Evolutionary conservation across 2,797 vertebrate genomes (phyloP).

Genomic region (Platalea minor): DNA sequence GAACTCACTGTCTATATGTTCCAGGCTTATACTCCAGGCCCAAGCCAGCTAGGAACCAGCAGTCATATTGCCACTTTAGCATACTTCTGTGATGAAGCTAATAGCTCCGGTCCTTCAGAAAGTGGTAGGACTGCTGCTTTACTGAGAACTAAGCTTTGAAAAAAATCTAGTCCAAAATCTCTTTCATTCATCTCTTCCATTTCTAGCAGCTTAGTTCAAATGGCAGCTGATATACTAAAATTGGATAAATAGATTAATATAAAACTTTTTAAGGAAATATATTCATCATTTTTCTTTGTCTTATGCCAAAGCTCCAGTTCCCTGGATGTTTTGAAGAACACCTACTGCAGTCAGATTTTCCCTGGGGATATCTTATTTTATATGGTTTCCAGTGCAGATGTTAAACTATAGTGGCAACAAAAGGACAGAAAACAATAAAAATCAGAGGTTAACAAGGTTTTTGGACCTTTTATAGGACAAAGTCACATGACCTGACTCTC

Average conservation of each 20-base stretch:
- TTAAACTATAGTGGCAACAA: neutral
- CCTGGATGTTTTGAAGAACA: neutral
- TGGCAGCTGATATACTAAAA: neutral
- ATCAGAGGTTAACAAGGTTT: neutral
- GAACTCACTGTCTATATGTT: neutral
- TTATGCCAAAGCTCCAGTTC: neutral
- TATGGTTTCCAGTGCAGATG: neutral
- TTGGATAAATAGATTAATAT: neutral
- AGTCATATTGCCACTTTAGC: neutral
- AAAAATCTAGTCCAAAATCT: neutral
- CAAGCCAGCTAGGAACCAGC: neutral
- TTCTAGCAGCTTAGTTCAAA: neutral
- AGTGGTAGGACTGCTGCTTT: neutral
- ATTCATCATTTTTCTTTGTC: neutral
- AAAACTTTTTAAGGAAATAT: fast-evolving
- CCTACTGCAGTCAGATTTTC: neutral
- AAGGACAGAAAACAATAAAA: neutral
- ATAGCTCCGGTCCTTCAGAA: fast-evolving
- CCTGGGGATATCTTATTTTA: neutral
- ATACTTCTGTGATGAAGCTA: neutral
- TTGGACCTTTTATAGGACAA: neutral
- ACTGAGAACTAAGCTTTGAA: neutral
- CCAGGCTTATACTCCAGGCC: neutral
- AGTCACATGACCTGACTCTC: neutral
- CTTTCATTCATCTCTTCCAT: neutral